phyloP scores from a whole-genome alignment of 2,888 invertebrate species.

The Carabus problematicus region DNA sequence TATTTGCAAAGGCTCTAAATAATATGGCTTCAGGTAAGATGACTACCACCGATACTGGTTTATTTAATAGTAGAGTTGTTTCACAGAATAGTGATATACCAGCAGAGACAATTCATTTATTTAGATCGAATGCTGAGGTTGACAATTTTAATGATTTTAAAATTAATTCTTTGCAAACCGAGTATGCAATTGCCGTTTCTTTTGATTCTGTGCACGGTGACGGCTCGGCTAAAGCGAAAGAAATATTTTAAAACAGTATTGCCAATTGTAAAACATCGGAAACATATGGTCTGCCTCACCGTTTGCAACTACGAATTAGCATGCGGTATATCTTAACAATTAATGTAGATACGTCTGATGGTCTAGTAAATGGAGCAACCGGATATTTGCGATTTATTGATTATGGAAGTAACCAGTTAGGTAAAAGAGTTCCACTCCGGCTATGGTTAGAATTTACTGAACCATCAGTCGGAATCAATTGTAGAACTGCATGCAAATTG shows the following conservation, averaged over 20 bases:
- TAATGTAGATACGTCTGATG: conserved; percentile 47
- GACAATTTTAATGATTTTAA: conserved; percentile 30
- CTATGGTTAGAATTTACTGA: conserved; percentile 36
- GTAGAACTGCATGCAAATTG: conserved; percentile 2
- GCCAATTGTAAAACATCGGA: not conserved
- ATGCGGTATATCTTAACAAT: conserved; percentile 47
- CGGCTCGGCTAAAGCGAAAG: not conserved
- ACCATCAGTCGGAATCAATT: conserved; percentile 11
- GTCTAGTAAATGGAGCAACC: conserved; percentile 48
- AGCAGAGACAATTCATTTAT: conserved; percentile 38
- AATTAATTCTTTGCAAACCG: not conserved
- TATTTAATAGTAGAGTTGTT: conserved; percentile 44
- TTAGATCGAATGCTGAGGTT: conserved; percentile 40
- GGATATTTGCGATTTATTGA: conserved; percentile 33
- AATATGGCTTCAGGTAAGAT: conserved; percentile 47
- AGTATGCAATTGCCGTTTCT: conserved; percentile 6
- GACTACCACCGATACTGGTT: conserved; percentile 44
- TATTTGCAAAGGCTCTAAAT: conserved; percentile 48
- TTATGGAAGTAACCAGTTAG: not conserved
- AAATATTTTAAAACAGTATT: not conserved
- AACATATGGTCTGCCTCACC: conserved; percentile 41
- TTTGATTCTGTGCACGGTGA: conserved; percentile 20
- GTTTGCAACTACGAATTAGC: conserved; percentile 45
- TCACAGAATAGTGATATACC: conserved; percentile 14
- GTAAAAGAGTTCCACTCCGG: conserved; percentile 15